phyloP scores from a whole-genome alignment of 53 echinoderm and acorn worm genomes.

The Holothuria leucospilota region DNA sequence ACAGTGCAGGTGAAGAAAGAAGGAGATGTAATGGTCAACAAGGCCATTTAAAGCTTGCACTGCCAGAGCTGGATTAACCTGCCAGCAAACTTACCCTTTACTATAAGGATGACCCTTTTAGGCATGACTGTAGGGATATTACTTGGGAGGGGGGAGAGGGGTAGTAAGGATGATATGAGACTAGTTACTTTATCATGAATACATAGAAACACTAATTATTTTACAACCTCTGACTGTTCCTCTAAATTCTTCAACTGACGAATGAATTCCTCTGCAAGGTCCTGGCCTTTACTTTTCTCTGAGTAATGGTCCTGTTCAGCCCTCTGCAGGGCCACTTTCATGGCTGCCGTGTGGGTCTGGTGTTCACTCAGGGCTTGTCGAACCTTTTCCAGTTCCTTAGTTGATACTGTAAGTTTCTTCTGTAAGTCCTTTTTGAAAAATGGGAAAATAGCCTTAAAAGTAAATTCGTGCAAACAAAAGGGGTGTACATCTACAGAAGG shows the following conservation, averaged over 20 bases:
- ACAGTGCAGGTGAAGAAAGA: too few species aligned
- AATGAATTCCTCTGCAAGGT: slow-evolving; percentile 76
- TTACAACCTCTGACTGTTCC: slow-evolving; percentile 78
- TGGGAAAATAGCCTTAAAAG: neutral
- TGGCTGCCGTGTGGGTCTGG: slow-evolving; percentile 65
- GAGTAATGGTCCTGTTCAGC: slow-evolving; percentile 69
- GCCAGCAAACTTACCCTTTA: too few species aligned
- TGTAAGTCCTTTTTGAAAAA: slow-evolving; percentile 76
- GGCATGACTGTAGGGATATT: too few species aligned
- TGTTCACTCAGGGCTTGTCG: slow-evolving; percentile 66
- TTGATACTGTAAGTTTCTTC: slow-evolving; percentile 61
- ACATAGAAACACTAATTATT: too few species aligned
- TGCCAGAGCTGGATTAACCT: too few species aligned
- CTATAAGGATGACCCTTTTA: too few species aligned
- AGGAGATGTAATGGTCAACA: too few species aligned
- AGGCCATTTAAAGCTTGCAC: too few species aligned
- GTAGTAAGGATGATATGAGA: too few species aligned
- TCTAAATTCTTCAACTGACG: slow-evolving; percentile 69
- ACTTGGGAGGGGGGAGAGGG: too few species aligned
- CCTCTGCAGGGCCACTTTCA: slow-evolving; percentile 79
- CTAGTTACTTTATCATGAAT: too few species aligned
- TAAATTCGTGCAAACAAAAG: neutral
- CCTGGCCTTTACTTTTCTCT: slow-evolving; percentile 70
- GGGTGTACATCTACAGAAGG: too few species aligned
- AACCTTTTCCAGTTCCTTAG: slow-evolving; percentile 78